Conservation (phyloP, 2,113 vertebrate genomes). For the Zosterops hypoxanthus region DNA sequence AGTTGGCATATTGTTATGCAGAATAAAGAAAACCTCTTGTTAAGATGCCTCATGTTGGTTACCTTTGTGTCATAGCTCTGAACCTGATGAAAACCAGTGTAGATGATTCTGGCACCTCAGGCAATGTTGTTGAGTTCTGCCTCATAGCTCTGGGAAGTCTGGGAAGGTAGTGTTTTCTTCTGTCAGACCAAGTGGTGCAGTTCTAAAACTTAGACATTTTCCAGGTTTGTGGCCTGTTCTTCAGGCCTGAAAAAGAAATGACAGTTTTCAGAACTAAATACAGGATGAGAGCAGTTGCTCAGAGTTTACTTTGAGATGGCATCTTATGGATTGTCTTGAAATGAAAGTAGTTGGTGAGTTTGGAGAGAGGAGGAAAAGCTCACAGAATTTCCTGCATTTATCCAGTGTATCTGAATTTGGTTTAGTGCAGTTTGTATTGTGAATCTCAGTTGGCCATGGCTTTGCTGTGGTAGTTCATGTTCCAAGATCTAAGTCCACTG, state of each 20-base stretch:
- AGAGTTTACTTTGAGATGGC: background rate
- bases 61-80: background rate
- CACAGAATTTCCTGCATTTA: background rate
- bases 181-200: background rate
- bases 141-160: background rate
- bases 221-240: background rate
- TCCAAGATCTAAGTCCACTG: background rate
- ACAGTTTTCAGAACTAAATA: background rate
- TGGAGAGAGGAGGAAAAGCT: background rate
- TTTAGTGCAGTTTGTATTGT: background rate
- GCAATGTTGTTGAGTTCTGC: background rate
- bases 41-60: background rate
- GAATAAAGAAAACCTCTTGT: background rate
- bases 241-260: background rate
- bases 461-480: background rate
- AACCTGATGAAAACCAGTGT: background rate
- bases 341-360: background rate
- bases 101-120: background rate
- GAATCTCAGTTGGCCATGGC: background rate
- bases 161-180: background rate
- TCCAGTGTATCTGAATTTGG: background rate
- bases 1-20: background rate
- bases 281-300: background rate
- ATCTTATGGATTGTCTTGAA: background rate
- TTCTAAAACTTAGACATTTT: background rate